A percentile compares a stretch with the other conserved stretches of the same genome.
phyloP scores from a whole-genome alignment of 1,140 invertebrate species.

The Calephelis virginiensis region DNA sequence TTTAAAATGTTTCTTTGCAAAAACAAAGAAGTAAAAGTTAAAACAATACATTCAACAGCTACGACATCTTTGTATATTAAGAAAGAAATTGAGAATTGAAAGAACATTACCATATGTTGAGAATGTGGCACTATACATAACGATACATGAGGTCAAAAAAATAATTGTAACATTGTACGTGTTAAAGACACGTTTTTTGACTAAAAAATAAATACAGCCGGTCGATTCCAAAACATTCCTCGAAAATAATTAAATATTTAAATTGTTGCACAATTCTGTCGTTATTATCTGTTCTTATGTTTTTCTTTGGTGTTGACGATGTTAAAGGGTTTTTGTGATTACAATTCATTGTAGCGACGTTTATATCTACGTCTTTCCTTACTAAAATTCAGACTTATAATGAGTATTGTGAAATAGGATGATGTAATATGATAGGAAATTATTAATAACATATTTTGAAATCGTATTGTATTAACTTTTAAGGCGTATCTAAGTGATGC shows the following conservation, averaged over 20 bases:
- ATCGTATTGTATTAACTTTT: no score
- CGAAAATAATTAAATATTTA: neutral
- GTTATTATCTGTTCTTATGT: neutral
- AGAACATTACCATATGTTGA: no score
- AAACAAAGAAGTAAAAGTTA: neutral
- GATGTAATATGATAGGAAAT: no score
- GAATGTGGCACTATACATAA: neutral
- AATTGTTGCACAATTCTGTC: neutral
- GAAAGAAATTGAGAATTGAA: slow-evolving; percentile 1
- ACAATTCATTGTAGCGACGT: no score
- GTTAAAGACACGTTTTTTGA: neutral
- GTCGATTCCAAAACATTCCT: slow-evolving; percentile 5
- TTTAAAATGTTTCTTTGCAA: neutral
- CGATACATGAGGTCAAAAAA: neutral
- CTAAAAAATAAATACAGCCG: neutral
- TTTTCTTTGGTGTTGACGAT: neutral
- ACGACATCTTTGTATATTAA: neutral
- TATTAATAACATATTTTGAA: no score
- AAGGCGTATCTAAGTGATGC: no score
- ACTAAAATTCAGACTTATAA: no score
- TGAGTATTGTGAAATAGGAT: no score
- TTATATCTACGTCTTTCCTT: no score
- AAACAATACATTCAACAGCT: neutral
- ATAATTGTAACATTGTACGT: neutral
- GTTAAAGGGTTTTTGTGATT: no score